Conservation (phyloP, 2,888 invertebrate species). For the Yponomeuta malinellus region DNA sequence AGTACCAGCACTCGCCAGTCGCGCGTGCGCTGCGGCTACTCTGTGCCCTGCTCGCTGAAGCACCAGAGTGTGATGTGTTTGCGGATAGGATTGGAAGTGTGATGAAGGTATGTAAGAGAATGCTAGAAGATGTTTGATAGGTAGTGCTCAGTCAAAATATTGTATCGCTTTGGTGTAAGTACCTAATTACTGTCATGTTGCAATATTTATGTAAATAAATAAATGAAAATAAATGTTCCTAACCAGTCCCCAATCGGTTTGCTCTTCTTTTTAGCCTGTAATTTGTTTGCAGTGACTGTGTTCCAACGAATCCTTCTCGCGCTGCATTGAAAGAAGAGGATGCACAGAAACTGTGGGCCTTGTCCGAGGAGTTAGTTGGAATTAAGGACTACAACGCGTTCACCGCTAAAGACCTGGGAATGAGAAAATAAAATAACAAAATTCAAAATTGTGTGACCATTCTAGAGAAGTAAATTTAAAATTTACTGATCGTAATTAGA, state of each 20-base stretch:
- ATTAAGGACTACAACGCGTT: slow-evolving; percentile 56
- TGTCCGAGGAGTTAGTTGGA: slow-evolving; percentile 74
- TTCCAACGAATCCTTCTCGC: slow-evolving; percentile 47
- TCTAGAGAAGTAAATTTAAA: too few species aligned
- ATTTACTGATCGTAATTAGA: not conserved
- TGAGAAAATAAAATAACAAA: slow-evolving; percentile 24
- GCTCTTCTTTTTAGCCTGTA: not conserved
- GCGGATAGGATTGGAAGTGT: too few species aligned
- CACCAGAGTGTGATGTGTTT: too few species aligned
- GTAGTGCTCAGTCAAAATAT: too few species aligned
- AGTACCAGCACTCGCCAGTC: too few species aligned
- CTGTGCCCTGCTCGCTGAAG: too few species aligned
- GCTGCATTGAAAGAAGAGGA: slow-evolving; percentile 63
- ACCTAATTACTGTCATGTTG: too few species aligned
- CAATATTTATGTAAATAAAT: too few species aligned
- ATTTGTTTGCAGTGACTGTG: slow-evolving; percentile 75
- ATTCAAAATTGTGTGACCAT: not conserved
- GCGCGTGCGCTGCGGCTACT: too few species aligned
- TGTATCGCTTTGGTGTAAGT: too few species aligned
- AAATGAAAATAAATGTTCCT: not conserved
- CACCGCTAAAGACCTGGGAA: slow-evolving; percentile 40
- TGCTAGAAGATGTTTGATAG: too few species aligned
- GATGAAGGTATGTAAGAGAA: too few species aligned
- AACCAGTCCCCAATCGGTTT: not conserved
- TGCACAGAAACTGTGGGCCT: slow-evolving; percentile 77